A percentile compares a stretch with the other conserved stretches of the same genome.
phyloP scores from a whole-genome alignment of 2,113 vertebrate species.

The Pseudonaja textilis region DNA sequence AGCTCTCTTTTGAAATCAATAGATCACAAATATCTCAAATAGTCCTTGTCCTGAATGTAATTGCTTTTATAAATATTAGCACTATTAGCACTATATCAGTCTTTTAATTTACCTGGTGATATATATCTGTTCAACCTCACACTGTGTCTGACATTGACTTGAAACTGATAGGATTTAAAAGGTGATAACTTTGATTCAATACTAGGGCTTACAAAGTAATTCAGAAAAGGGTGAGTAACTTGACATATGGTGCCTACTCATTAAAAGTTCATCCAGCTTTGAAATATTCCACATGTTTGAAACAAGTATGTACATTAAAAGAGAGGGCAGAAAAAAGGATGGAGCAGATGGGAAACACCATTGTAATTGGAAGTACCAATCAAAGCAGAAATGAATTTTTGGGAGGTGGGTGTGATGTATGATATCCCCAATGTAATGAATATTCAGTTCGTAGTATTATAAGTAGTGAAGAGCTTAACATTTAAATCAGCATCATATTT shows the following conservation, averaged over 20 bases:
- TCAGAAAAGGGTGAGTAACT: conserved; percentile 54
- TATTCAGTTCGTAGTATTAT: conserved; percentile 20
- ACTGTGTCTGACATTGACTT: conserved; percentile 41
- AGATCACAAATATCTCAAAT: neutral
- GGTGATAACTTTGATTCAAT: conserved; percentile 61
- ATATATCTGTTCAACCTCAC: conserved; percentile 50
- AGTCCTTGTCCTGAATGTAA: conserved; percentile 34
- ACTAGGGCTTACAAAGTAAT: conserved; percentile 53
- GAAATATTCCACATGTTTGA: neutral
- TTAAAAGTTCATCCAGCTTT: conserved; percentile 40
- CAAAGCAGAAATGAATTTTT: conserved; percentile 7
- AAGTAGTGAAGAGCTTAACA: neutral
- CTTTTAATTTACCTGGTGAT: conserved; percentile 61
- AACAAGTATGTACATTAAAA: conserved; percentile 11
- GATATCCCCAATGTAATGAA: conserved; percentile 28
- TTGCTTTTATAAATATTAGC: conserved; percentile 57
- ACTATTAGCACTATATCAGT: conserved; percentile 47
- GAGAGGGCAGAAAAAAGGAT: neutral
- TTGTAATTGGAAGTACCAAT: conserved; percentile 8
- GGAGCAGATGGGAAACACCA: neutral
- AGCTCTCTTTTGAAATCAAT: neutral
- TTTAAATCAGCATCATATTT: neutral
- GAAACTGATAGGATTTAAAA: conserved; percentile 51
- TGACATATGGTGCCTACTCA: neutral
- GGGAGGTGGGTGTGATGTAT: neutral